Evolutionary conservation across 2,888 invertebrate species (phyloP).

Genomic region (Acronicta leporina): DNA sequence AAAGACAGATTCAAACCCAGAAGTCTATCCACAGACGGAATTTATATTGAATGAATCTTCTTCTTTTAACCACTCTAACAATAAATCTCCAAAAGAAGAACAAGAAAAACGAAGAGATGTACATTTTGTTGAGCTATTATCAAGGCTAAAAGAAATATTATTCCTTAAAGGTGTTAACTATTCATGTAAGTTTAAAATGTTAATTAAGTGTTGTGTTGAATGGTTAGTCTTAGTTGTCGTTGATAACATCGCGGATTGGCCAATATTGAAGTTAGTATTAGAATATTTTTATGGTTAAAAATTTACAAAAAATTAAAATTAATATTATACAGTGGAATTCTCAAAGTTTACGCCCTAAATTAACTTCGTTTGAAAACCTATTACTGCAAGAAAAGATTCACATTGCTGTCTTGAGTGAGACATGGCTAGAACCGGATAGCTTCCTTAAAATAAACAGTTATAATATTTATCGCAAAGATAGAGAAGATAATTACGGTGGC

Average conservation of each 20-base stretch:
- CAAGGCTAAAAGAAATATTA: slow-evolving; percentile 17
- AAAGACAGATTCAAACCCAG: not conserved
- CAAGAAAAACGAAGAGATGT: slow-evolving; percentile 1
- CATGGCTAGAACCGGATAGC: too few species aligned
- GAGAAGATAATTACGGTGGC: slow-evolving; percentile 37
- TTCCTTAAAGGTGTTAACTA: slow-evolving; percentile 8
- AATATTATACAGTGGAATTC: slow-evolving; percentile 9
- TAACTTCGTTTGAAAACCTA: not conserved
- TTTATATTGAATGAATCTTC: not conserved
- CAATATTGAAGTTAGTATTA: slow-evolving; percentile 11
- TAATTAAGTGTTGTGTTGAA: slow-evolving; percentile 11
- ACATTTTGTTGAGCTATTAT: slow-evolving; percentile 5
- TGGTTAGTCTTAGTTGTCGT: slow-evolving; percentile 6
- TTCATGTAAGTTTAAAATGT: not conserved
- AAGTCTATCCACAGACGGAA: too few species aligned
- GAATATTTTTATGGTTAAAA: slow-evolving; percentile 4
- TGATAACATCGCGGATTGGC: slow-evolving; percentile 20
- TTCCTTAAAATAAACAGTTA: slow-evolving; percentile 13
- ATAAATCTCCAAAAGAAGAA: not conserved
- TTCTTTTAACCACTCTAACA: not conserved
- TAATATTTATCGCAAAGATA: slow-evolving; percentile 31
- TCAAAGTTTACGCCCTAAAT: slow-evolving; percentile 4
- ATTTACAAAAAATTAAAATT: not conserved
- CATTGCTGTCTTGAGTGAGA: too few species aligned
- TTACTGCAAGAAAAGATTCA: too few species aligned